Evolutionary conservation across 2,888 invertebrate genomes (phyloP).

Genomic region (Acanthacorydalis orientalis): DNA sequence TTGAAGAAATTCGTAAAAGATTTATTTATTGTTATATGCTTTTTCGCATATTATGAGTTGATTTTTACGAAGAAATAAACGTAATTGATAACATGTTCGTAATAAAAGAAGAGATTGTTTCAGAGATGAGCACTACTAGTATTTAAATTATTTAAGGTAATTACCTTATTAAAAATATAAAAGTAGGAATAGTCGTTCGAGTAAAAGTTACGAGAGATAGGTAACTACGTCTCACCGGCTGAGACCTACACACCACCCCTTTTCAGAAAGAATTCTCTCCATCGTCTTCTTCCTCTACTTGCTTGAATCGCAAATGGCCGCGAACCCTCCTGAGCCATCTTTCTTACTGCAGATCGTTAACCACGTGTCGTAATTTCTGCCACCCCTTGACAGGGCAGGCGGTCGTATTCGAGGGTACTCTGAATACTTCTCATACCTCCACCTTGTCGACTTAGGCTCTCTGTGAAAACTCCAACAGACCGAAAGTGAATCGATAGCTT

Average conservation of each 20-base stretch:
- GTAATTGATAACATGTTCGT: no score
- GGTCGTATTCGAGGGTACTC: background rate
- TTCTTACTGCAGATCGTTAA: constrained; percentile 4
- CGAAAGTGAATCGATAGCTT: constrained; percentile 16
- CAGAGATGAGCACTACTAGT: no score
- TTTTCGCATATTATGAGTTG: no score
- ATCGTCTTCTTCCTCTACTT: background rate
- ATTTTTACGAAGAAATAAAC: no score
- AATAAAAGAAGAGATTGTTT: no score
- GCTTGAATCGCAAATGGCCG: background rate
- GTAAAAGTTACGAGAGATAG: background rate
- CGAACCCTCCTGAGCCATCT: background rate
- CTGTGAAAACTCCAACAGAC: background rate
- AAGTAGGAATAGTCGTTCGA: background rate
- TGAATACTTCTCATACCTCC: background rate
- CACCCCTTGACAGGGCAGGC: background rate
- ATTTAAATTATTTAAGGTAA: no score
- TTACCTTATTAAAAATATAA: no score
- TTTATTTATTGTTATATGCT: no score
- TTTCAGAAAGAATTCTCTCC: no score
- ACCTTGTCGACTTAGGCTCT: background rate
- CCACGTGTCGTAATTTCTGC: constrained; percentile 4
- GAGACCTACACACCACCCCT: background rate
- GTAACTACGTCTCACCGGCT: background rate
- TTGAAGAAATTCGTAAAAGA: no score